Conservation (phyloP, 2,113 vertebrate genomes). For the Sitta europaea region DNA sequence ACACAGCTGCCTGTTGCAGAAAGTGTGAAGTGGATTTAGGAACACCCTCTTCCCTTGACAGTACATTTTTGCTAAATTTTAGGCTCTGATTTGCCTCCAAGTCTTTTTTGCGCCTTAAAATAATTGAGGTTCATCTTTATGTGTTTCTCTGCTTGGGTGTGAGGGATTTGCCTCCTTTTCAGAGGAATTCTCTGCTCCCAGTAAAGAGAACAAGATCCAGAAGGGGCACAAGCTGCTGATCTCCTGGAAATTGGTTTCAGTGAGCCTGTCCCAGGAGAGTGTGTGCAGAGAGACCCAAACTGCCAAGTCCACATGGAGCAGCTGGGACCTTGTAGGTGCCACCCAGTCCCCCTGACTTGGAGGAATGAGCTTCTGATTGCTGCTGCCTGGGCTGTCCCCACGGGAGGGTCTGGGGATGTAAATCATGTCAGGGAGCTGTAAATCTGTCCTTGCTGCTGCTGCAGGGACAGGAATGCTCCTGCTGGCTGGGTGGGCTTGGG, state of each 20-base stretch:
- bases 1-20: neutral
- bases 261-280: neutral
- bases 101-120: neutral
- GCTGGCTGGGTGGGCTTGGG: neutral
- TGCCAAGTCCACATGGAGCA: neutral
- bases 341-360: neutral
- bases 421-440: too few relatives aligned
- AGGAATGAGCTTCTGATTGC: neutral
- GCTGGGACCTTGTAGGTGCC: neutral
- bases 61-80: neutral
- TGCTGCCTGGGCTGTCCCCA: neutral
- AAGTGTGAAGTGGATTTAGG: neutral
- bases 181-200: neutral
- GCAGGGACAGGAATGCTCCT: neutral
- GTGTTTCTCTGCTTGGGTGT: neutral
- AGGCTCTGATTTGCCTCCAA: neutral
- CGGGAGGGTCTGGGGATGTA: neutral
- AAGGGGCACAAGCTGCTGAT: neutral
- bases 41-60: neutral
- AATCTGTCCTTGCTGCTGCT: neutral
- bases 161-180: neutral
- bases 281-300: fast-evolving
- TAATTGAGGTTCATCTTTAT: neutral
- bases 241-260: neutral
- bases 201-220: neutral